Evolutionary conservation across 53 echinoderm and acorn worm species (phyloP), one percentile per base, ranked within the genome.

Genomic region (Glandiceps talaboti): DNA sequence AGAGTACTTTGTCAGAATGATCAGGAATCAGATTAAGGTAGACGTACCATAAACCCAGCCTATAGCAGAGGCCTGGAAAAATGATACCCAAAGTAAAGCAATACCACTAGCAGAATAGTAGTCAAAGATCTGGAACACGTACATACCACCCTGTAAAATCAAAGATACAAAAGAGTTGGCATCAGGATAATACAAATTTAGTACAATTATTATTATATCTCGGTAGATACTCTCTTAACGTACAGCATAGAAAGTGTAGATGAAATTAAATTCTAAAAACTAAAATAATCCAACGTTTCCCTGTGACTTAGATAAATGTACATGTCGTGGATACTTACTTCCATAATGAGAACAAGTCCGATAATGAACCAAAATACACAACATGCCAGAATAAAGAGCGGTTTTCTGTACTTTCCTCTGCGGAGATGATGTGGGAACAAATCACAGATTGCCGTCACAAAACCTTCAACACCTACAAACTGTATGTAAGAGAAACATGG

Each of bases 111-210:
- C 99, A 1, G 99, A 83, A 80, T 97, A 97, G 85, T 86, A 86
- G 75, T 97, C 93, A 77, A 97, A 97, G 45, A 93, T 32, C 86
- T 93, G 93, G 87, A 97, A 97, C 33, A 97, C 78, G 76, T 96
- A 96, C 90, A 96, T 97, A 28, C 99, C 99, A 75, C 99, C 99
- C 99, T 97, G 89, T 26, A 78, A 84, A n/a, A n/a, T n/a, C n/a
- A n/a, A n/a, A n/a, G n/a, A n/a, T n/a, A n/a, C n/a, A n/a, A n/a
- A n/a, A n/a, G n/a, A n/a, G n/a, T n/a, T n/a, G n/a, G n/a, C n/a
- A n/a, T n/a, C n/a, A n/a, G n/a, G n/a, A n/a, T n/a, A n/a, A n/a
- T n/a, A n/a, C n/a, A n/a, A n/a, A n/a, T n/a, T n/a, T n/a, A n/a
- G n/a, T n/a, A n/a, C n/a, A n/a, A n/a, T n/a, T n/a, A n/a, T n/a